Evolutionary conservation across 1,140 invertebrate genomes (phyloP), one percentile per base, ranked within the genome.

Genomic region (Drosophila carrolli): DNA sequence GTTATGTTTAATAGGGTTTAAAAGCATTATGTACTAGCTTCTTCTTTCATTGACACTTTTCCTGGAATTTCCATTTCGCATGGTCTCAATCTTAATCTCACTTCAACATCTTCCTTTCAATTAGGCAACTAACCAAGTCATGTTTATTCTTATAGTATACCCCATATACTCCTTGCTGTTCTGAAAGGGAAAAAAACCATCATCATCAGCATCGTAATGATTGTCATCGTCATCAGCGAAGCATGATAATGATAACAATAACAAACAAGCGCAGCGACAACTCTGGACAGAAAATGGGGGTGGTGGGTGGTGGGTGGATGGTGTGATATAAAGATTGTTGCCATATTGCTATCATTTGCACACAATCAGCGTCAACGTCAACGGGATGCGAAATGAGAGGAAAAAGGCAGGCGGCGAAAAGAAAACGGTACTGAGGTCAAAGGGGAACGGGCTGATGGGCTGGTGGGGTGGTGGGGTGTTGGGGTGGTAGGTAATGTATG

Each of bases 321-420:
- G 61, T 56, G 60, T 47, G 71, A 81, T 78, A 83, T 83, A 83
- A 89, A 88, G 84, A 88, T 88, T 89, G 83, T 88, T 83, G 72
- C 79, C 83, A 88, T 88, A 88, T 88, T 89, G 83, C 83, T 88
- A 88, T 88, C 84, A 88, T 88, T 89, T 88, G 84, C 83, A 88
- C 83, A 83, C 83, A 88, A 88, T 88, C 83, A 89, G 58, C 76
- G 50, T 53, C 67, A 73, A 43, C 70, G 56, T 65, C 51, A 68
- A 74, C 76, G 81, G 55, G 60, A 66, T 54, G 78, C 59, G 54
- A 41, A 48, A 63, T 11, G 61, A 46, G 53, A 27, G 14, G 37
- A 37, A 8, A 7, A 5, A 8, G 5, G 43, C 1, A 8, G 53
- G 11, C 3, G 8, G 10, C 2, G 3, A 7, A 7, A 13, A 19